phyloP scores from a whole-genome alignment of 2,113 vertebrate species.

The Platysternon megacephalum region DNA sequence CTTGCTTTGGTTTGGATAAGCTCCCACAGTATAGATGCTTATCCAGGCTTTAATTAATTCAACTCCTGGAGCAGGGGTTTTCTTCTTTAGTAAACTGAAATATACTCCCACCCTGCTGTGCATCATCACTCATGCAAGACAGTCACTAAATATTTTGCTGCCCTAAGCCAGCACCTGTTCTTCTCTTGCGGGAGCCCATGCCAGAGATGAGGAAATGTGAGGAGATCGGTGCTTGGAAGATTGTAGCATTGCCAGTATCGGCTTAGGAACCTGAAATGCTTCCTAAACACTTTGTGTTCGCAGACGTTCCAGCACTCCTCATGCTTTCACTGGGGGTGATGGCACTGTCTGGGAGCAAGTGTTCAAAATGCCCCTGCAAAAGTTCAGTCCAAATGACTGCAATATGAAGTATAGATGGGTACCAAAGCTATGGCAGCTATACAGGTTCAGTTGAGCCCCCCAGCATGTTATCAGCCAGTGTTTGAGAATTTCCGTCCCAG shows the following conservation, averaged over 20 bases:
- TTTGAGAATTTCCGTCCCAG: not conserved
- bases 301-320: not conserved
- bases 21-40: no score
- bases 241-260: not conserved
- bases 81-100: no score
- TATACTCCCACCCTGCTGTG: no score
- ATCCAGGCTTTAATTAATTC: no score
- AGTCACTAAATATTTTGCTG: not conserved
- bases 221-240: not conserved
- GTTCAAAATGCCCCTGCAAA: not conserved
- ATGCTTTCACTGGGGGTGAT: not conserved
- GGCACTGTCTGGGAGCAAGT: not conserved
- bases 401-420: not conserved
- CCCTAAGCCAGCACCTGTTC: not conserved
- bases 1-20: no score
- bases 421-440: not conserved
- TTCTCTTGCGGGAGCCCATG: no score
- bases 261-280: not conserved
- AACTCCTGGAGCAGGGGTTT: no score
- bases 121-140: not conserved
- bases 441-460: not conserved
- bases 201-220: not conserved
- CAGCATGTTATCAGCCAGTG: no score
- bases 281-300: not conserved
- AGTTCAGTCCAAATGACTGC: not conserved